Conservation (phyloP, 1,140 invertebrate genomes). For the Anastrepha ludens region DNA sequence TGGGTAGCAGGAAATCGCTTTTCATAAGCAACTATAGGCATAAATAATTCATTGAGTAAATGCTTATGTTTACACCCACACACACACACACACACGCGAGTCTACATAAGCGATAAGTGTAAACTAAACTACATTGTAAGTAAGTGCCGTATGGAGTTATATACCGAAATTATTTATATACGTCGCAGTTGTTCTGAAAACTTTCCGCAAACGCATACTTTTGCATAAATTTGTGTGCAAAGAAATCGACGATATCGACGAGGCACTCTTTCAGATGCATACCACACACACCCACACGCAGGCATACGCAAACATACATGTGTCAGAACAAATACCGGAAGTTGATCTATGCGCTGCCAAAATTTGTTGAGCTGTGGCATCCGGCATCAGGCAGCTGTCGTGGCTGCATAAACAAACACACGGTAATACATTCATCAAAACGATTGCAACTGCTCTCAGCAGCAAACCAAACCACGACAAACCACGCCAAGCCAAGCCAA, state of each 20-base stretch:
- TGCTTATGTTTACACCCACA: not conserved
- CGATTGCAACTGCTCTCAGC: not conserved
- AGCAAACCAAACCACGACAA: not conserved
- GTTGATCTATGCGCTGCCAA: conserved; percentile 33
- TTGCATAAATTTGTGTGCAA: conserved; percentile 16
- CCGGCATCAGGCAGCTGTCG: conserved; percentile 33
- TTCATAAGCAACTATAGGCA: not conserved
- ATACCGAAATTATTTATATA: not conserved
- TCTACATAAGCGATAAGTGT: not conserved
- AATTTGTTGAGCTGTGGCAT: conserved; percentile 43
- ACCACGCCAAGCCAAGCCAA: not conserved
- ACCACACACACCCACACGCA: not conserved
- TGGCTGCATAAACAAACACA: not conserved
- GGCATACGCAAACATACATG: too few species aligned
- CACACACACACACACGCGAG: not conserved
- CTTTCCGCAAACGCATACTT: not conserved
- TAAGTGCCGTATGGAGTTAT: too few species aligned
- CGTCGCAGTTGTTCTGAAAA: not conserved
- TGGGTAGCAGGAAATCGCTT: not conserved
- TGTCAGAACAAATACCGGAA: not conserved
- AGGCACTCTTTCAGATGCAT: not conserved
- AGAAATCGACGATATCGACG: conserved; percentile 26
- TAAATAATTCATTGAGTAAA: conserved; percentile 38
- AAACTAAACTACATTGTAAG: too few species aligned
- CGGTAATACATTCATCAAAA: conserved; percentile 44